Evolutionary conservation across 2,888 invertebrate species (phyloP).

Genomic region (Euzophera pinguis): DNA sequence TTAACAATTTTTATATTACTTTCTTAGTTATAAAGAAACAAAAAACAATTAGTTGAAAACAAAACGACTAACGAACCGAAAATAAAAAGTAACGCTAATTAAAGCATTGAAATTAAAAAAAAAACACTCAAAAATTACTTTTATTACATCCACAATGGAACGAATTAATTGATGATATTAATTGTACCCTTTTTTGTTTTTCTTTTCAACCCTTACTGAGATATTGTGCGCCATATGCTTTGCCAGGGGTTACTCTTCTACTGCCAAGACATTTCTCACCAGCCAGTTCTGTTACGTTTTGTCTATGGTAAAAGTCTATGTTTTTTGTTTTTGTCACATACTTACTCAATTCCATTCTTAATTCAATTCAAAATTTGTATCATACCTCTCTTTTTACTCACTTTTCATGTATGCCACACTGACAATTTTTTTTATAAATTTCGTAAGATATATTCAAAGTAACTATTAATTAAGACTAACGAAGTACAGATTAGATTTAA

Average conservation of each 20-base stretch:
- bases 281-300: neutral
- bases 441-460: too few species aligned
- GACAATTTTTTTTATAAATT: too few species aligned
- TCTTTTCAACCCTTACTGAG: constrained; percentile 30
- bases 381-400: too few species aligned
- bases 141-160: constrained; percentile 49
- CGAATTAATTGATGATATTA: constrained; percentile 72
- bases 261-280: constrained; percentile 1
- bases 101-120: constrained; percentile 40
- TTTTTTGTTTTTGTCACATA: too few species aligned
- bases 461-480: neutral
- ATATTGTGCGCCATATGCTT: constrained; percentile 16
- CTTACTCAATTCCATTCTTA: too few species aligned
- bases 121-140: constrained; percentile 33
- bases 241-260: constrained; percentile 3
- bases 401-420: too few species aligned
- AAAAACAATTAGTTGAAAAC: constrained; percentile 27
- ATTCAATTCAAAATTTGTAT: too few species aligned
- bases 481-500: neutral
- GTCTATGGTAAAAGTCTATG: neutral
- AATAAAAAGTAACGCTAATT: constrained; percentile 26
- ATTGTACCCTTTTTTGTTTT: constrained; percentile 67
- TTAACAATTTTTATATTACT: too few species aligned
- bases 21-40: constrained; percentile 1
- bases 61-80: constrained; percentile 31